Conservation (phyloP, 2,797 vertebrate genomes). For the Cossypha niveicapilla region DNA sequence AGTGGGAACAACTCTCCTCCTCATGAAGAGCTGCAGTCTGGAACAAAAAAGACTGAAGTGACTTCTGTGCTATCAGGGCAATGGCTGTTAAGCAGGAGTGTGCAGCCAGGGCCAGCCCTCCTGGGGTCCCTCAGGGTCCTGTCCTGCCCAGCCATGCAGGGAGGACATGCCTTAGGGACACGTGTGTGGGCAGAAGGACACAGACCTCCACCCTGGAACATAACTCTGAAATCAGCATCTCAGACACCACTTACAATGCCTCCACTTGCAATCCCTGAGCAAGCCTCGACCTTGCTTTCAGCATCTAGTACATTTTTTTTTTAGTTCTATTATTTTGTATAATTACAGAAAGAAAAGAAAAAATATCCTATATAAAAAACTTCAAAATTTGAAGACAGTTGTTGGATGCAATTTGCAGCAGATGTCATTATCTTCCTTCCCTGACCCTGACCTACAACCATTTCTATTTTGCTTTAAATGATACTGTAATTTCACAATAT, state of each 20-base stretch:
- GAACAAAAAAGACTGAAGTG: neutral
- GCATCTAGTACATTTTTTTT: neutral
- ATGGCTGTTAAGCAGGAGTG: neutral
- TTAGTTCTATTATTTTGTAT: neutral
- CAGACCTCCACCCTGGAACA: neutral
- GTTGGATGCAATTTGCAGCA: conserved; percentile 1
- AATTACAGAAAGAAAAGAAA: neutral
- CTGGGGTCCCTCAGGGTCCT: rapidly evolving
- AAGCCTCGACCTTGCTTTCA: neutral
- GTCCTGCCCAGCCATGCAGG: neutral
- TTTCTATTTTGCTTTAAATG: conserved; percentile 70
- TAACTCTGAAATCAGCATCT: neutral
- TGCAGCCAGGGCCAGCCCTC: neutral
- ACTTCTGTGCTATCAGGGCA: neutral
- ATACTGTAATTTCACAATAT: conserved; percentile 63
- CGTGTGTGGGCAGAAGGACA: rapidly evolving
- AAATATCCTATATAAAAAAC: neutral
- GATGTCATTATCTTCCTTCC: conserved; percentile 34
- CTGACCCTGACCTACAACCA: conserved; percentile 41
- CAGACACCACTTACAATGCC: neutral
- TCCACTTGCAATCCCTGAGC: neutral
- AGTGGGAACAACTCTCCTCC: neutral
- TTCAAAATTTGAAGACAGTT: neutral
- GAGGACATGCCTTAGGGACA: neutral
- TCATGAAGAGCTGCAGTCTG: neutral